These are phyloP conservation scores for Toxostoma redivivum DNA, from an alignment of 2,113 vertebrate species.

Conservation along the genomic window DNA sequence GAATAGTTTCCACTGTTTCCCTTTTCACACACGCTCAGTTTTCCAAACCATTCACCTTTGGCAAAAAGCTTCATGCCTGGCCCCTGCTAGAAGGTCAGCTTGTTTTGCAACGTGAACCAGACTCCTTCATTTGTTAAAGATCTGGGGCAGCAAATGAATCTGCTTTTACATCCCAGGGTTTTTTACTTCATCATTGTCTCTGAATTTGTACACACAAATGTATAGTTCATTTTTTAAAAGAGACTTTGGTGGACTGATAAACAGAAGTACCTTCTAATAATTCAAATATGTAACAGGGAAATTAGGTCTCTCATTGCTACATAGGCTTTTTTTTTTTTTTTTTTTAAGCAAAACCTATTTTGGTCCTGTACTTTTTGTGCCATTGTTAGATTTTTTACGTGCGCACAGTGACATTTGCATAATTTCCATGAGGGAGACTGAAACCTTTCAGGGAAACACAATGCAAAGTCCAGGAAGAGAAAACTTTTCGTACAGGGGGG, in stretches of 20 bases:
- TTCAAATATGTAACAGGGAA: background rate
- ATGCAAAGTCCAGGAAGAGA: background rate
- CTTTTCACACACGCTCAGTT: background rate
- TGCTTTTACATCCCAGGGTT: background rate
- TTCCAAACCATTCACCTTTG: slow-evolving; percentile 32
- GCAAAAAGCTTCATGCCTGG: background rate
- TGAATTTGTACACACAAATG: background rate
- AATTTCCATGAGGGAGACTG: slow-evolving; percentile 17
- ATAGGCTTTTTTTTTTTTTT: background rate
- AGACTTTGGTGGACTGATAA: background rate
- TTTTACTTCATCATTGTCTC: background rate
- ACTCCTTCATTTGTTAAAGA: background rate
- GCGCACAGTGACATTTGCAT: background rate
- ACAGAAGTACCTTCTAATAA: background rate
- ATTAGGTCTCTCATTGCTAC: background rate
- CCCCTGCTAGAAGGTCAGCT: slow-evolving; percentile 1
- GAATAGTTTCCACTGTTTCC: slow-evolving; percentile 44
- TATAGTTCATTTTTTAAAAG: background rate
- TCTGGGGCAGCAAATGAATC: background rate
- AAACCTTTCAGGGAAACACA: slow-evolving; percentile 5
- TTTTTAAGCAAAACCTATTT: background rate
- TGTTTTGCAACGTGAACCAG: background rate
- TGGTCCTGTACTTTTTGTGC: slow-evolving; percentile 17
- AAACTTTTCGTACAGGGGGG: background rate
- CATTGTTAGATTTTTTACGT: background rate